Conservation (phyloP, 2,888 invertebrate species). For the Tinea trinotella region DNA sequence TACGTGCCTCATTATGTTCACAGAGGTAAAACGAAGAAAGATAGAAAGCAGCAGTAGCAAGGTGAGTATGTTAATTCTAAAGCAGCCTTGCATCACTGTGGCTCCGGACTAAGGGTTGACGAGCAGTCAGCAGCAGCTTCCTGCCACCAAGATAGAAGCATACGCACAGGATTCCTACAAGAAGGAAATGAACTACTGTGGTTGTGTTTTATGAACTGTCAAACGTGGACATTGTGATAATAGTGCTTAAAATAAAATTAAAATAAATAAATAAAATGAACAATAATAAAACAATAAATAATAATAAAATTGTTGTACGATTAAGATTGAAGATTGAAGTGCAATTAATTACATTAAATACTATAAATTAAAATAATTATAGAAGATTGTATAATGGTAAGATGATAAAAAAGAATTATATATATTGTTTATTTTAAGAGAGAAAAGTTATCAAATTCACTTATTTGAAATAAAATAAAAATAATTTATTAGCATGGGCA, state of each 20-base stretch:
- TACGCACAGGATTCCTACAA: background rate
- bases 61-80: constrained; percentile 81
- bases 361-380: too few relatives aligned
- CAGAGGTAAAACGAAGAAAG: constrained; percentile 89
- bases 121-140: constrained; percentile 19
- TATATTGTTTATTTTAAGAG: too few relatives aligned
- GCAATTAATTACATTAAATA: too few relatives aligned
- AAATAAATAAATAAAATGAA: constrained; percentile 6
- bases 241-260: constrained; percentile 18
- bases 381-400: too few relatives aligned
- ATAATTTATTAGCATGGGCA: too few relatives aligned
- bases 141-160: background rate
- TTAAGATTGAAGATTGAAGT: too few relatives aligned
- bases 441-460: too few relatives aligned
- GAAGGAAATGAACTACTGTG: background rate
- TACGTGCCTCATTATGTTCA: too few relatives aligned
- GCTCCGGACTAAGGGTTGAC: constrained; percentile 74
- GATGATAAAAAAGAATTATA: too few relatives aligned
- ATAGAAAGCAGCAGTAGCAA: constrained; percentile 84
- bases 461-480: too few relatives aligned
- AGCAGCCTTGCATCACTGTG: constrained; percentile 48
- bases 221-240: constrained; percentile 14
- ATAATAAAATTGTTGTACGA: too few relatives aligned
- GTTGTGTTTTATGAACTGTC: background rate
- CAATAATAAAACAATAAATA: background rate